Base-by-base conservation (phyloP, 2,113 vertebrate species). In the Tragulus kanchil region DNA sequence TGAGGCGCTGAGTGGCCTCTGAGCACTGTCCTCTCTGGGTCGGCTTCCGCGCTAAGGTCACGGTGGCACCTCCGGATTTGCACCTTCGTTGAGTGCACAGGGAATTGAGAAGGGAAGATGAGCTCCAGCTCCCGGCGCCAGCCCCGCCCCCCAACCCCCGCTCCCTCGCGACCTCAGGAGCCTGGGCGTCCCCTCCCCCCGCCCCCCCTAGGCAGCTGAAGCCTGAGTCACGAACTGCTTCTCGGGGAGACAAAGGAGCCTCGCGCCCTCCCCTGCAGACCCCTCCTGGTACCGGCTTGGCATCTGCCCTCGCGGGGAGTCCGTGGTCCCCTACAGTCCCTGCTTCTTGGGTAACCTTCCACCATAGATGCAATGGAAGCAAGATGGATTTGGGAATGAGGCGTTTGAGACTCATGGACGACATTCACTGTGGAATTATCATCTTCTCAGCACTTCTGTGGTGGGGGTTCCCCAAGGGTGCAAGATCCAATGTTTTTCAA, bases 171-270 rank as follows among this genome's bases (percentile, higher is more conserved):
- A 92, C 97, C 96, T 96, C 92, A 65, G 84, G 84, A 96, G 86
- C 90, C 87, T 15, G 5, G 42, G 87, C 14, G 84, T 14, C 31
- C 84, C 92, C 94, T 89, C 84, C 95, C 87, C 96, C 84, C 95
- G 84, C 96, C 84, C 97, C 96, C 96, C 92, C 96, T 95, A 15
- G 62, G 93, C 97, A 97, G 96, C 97, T 97, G 97, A 95, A 95
- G 97, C 92, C 97, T 97, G 97, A 98, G 97, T 98, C 97, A 98
- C 7, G 2, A 92, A 79, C 75, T 77, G 95, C 75, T 65, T 91
- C 85, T 77, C 69, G 0, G 13, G 73, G 81, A 96, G 95, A 96
- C 95, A 97, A 96, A 95, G 50, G 81, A 96, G 81, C 78, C 16
- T 1, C 1, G 48, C 10, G 83, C 90, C 94, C 94, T 94, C 92